Conservation (phyloP, 2,888 invertebrate genomes). For the Orchestes rusci region DNA sequence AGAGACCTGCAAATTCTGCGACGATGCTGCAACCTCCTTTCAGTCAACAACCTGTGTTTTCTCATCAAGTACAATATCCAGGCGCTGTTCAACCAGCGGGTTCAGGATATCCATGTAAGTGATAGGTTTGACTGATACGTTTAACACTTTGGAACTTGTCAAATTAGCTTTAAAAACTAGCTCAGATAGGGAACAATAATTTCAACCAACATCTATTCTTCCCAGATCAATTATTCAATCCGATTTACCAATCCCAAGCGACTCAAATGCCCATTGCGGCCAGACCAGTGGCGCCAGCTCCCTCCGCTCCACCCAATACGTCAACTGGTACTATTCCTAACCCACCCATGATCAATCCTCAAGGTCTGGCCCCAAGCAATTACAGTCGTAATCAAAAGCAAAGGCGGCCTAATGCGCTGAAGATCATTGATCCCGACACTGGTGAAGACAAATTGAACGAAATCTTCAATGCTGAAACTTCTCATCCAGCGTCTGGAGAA, state of each 20-base stretch:
- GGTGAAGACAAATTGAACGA: slow-evolving; percentile 43
- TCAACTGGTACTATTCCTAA: slow-evolving; percentile 5
- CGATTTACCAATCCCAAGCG: slow-evolving; percentile 12
- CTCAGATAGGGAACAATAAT: too few species aligned
- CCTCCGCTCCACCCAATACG: neutral
- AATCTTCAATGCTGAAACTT: slow-evolving; percentile 39
- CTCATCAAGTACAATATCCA: too few species aligned
- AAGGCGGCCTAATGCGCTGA: slow-evolving; percentile 37
- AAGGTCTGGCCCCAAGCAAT: slow-evolving; percentile 4
- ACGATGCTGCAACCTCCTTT: too few species aligned
- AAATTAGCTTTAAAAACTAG: too few species aligned
- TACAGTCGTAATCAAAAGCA: slow-evolving; percentile 20
- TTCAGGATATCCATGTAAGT: too few species aligned
- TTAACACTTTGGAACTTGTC: too few species aligned
- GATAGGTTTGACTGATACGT: too few species aligned
- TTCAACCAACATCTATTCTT: too few species aligned
- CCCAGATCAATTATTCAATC: too few species aligned
- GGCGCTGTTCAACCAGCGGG: too few species aligned
- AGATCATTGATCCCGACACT: slow-evolving; percentile 41
- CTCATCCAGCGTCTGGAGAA: slow-evolving; percentile 44
- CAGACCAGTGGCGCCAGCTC: slow-evolving; percentile 23
- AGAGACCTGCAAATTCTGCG: too few species aligned
- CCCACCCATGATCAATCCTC: slow-evolving; percentile 24
- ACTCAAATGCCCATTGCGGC: slow-evolving; percentile 25
- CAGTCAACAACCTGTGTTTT: too few species aligned